Evolutionary conservation across 2,888 invertebrate genomes (phyloP).

Genomic region (Hydropsyche betteni): DNA sequence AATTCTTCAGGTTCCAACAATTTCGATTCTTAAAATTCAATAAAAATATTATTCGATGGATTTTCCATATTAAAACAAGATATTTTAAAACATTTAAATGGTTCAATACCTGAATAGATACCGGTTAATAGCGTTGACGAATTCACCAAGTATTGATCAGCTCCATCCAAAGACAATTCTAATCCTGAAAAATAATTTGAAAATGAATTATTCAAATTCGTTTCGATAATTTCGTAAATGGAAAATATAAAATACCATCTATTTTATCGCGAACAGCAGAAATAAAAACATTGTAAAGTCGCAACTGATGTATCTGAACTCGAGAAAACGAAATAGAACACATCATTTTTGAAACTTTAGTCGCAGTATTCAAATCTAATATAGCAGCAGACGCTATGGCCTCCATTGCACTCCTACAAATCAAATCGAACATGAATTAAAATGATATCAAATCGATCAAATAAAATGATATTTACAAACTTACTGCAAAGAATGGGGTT

Average conservation of each 20-base stretch:
- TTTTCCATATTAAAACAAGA: too few relatives aligned
- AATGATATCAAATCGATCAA: background rate
- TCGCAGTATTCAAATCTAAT: conserved; percentile 40
- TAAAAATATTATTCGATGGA: background rate
- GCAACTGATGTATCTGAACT: conserved; percentile 42
- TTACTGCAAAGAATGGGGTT: conserved; percentile 43
- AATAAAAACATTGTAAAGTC: conserved; percentile 47
- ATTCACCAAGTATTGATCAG: conserved; percentile 50
- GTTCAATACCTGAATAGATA: conserved; percentile 46
- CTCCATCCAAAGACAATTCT: conserved; percentile 48
- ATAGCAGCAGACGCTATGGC: conserved; percentile 48
- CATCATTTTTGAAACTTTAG: conserved; percentile 44
- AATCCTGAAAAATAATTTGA: conserved; percentile 41
- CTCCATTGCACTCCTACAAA: conserved; percentile 45
- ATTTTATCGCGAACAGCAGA: conserved; percentile 49
- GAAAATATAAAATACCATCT: conserved; percentile 42
- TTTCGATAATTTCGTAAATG: background rate
- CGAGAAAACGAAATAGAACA: conserved; percentile 48
- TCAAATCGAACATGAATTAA: background rate
- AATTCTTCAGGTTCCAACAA: conserved; percentile 44
- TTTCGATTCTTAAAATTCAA: conserved; percentile 46
- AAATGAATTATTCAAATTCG: background rate
- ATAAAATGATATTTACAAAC: background rate
- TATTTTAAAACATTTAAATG: too few relatives aligned
- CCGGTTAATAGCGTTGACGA: conserved; percentile 45